These are phyloP conservation scores for Agonum fuliginosum DNA, from an alignment of 2,888 invertebrate species.

Conservation along the genomic window DNA sequence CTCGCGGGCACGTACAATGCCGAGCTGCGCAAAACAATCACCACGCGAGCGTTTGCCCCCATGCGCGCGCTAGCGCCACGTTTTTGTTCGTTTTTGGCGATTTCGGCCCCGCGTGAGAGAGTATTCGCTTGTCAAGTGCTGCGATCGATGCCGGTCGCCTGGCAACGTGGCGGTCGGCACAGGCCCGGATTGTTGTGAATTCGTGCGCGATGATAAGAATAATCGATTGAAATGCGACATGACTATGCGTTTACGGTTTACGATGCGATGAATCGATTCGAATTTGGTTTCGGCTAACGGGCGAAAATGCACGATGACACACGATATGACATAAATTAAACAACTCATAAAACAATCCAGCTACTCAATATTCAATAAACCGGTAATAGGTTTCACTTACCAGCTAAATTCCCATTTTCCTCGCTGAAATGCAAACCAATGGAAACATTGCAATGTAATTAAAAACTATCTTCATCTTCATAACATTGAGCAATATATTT, in stretches of 20 bases:
- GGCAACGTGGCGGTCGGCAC: conserved; percentile 62
- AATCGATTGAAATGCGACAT: conserved; percentile 53
- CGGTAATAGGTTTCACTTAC: conserved; percentile 11
- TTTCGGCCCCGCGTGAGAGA: conserved; percentile 21
- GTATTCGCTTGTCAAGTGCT: conserved; percentile 60
- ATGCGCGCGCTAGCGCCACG: not conserved
- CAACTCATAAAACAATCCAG: conserved; percentile 14
- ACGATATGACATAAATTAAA: conserved; percentile 23
- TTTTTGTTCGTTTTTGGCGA: conserved; percentile 12
- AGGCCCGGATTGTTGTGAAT: conserved; percentile 39
- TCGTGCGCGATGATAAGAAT: conserved; percentile 34
- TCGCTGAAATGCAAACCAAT: not conserved
- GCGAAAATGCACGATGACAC: conserved; percentile 16
- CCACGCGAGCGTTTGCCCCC: not conserved
- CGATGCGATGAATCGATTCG: conserved; percentile 34
- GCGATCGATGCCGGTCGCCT: conserved; percentile 67
- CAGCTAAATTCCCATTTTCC: not conserved
- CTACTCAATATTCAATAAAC: conserved; percentile 12
- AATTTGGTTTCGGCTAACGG: conserved; percentile 18
- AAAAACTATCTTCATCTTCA: not conserved
- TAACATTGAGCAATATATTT: not conserved
- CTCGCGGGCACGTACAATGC: conserved; percentile 32
- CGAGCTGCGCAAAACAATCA: conserved; percentile 17
- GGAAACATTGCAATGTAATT: too few species aligned
- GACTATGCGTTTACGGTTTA: conserved; percentile 34